A percentile compares a stretch with the other conserved stretches of the same genome.
Evolutionary conservation across 2,797 vertebrate species (phyloP).

Genomic region (Cephalopachus bancanus): DNA sequence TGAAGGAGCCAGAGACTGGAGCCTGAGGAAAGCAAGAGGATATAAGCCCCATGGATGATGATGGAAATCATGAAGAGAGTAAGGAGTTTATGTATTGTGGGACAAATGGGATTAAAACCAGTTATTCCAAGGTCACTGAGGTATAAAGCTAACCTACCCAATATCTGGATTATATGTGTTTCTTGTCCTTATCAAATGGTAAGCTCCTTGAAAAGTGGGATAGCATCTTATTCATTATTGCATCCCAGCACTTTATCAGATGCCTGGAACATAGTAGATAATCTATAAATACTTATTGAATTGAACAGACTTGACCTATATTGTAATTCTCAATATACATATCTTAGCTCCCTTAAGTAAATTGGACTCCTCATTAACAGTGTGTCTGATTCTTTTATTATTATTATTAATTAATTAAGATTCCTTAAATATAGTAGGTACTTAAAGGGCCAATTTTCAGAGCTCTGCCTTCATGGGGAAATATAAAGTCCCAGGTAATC

Average conservation of each 20-base stretch:
- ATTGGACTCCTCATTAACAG: neutral
- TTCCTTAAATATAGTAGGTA: neutral
- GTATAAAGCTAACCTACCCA: neutral
- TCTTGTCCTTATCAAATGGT: conserved; percentile 12
- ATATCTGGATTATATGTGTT: neutral
- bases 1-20: neutral
- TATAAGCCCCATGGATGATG: neutral
- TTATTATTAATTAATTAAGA: conserved; percentile 35
- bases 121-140: conserved; percentile 32
- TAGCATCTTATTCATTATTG: conserved; percentile 18
- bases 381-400: neutral
- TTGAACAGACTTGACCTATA: neutral
- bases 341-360: conserved; percentile 45
- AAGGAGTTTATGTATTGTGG: neutral
- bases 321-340: conserved; percentile 17
- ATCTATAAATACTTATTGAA: conserved; percentile 36
- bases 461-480: neutral
- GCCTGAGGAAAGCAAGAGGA: neutral
- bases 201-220: neutral
- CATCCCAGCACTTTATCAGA: conserved; percentile 11
- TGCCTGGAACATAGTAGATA: neutral
- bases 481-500: neutral
- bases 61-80: neutral
- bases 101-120: neutral
- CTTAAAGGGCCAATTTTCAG: conserved; percentile 29